Percentiles rank a stretch among this genome's conserved stretches.
These are phyloP conservation scores for Melozone crissalis DNA, from an alignment of 2,113 vertebrate species.

Conservation along the genomic window DNA sequence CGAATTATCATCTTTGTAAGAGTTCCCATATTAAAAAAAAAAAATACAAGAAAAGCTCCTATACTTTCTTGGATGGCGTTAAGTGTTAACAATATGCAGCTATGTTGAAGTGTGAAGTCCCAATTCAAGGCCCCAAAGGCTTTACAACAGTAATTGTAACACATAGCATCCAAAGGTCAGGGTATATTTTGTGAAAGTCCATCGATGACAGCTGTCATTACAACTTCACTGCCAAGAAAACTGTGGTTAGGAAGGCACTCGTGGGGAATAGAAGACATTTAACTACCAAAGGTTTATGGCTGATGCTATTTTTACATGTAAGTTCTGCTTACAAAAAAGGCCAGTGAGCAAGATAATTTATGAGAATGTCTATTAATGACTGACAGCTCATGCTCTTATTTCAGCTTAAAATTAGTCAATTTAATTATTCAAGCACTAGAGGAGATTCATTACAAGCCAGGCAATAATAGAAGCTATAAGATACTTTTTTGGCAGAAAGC, in stretches of 20 bases:
- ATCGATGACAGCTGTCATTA: slow-evolving; percentile 69
- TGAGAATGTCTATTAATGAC: not conserved
- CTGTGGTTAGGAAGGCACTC: slow-evolving; percentile 44
- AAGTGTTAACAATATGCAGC: slow-evolving; percentile 50
- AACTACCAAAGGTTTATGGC: slow-evolving; percentile 39
- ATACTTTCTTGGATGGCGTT: not conserved
- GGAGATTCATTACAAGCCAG: not conserved
- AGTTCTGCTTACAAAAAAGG: slow-evolving; percentile 44
- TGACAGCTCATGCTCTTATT: not conserved
- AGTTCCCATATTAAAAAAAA: not conserved
- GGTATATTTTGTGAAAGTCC: slow-evolving; percentile 53
- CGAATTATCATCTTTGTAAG: not conserved
- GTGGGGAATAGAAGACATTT: slow-evolving; percentile 48
- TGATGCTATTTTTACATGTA: slow-evolving; percentile 54
- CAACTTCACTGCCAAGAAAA: slow-evolving; percentile 59
- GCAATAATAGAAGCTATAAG: not conserved
- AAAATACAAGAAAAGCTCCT: not conserved
- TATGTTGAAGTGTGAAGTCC: slow-evolving; percentile 22
- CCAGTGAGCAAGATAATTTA: slow-evolving; percentile 37
- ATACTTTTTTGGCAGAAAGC: not conserved
- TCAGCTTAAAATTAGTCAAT: slow-evolving; percentile 21
- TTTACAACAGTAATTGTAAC: slow-evolving; percentile 48
- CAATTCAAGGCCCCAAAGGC: slow-evolving; percentile 2
- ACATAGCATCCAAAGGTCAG: slow-evolving; percentile 60
- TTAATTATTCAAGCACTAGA: slow-evolving; percentile 2